Base-by-base conservation (phyloP, 2,113 vertebrate genomes). In the Kryptolebias marmoratus region DNA sequence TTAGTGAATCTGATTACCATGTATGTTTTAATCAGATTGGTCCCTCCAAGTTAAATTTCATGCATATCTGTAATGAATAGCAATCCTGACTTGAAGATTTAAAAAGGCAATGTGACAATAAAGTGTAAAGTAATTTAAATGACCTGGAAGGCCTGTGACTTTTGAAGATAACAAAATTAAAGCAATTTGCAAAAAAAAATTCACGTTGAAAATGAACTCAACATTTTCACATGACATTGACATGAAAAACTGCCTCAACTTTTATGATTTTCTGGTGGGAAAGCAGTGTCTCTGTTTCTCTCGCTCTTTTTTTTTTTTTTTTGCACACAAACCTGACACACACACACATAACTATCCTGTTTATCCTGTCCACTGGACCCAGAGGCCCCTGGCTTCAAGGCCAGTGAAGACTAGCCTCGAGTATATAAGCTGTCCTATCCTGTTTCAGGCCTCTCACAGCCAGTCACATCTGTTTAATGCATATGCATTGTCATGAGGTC, bases 381-480 rank as follows among this genome's bases (percentile, higher is more conserved):
- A 14, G 82, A 88, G 86, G 88, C 82, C 89, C 87, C 86, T 57
- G 76, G 74, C 83, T 91, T 91, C 90, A 89, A 90, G 89, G 89
- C 90, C 89, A 89, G 68, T 45, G 86, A 91, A 72, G 87, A 83
- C 81, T 86, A 83, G 86, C 50, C 55, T 68, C 76, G 82, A 83
- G 85, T 78, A 80, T 84, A 85, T 64, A 75, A 79, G 72, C 87
- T 83, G 81, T 88, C 88, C 90, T 90, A 77, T 92, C 89, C 87
- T 84, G 89, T 92, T 92, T 91, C 88, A 89, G 86, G 76, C 86
- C 82, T 79, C 86, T 87, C 89, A 59, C 73, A 86, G 88, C 78
- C 81, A 84, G 81, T 84, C 88, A 92, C 89, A 90, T 93, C 90
- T 91, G 91, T 88, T 93, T 91, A 92, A 92, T 90, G 81, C 92